phyloP scores from a whole-genome alignment of 2,888 invertebrate species.

The Cephus rjabovi region DNA sequence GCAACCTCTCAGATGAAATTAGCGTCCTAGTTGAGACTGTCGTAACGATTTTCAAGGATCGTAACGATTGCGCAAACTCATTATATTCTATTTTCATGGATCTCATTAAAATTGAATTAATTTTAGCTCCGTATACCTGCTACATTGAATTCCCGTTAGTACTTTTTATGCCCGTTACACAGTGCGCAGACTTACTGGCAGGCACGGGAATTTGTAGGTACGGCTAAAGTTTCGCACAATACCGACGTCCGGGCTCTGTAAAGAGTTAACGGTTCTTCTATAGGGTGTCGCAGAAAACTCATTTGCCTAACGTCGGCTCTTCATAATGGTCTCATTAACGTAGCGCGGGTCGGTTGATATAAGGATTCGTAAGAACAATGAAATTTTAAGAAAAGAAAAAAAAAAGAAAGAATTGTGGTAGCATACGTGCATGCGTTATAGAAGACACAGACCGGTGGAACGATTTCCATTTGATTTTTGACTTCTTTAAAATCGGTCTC shows the following conservation, averaged over 20 bases:
- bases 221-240: not conserved
- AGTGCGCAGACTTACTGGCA: not conserved
- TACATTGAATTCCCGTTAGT: not conserved
- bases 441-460: not conserved
- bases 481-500: not conserved
- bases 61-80: not conserved
- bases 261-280: not conserved
- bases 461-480: not conserved
- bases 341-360: not conserved
- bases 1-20: not conserved
- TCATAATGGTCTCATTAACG: not conserved
- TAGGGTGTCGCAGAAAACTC: not conserved
- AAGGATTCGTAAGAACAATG: not conserved
- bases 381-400: not conserved
- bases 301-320: not conserved
- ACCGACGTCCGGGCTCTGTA: not conserved
- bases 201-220: not conserved
- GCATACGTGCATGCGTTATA: not conserved
- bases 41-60: not conserved
- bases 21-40: not conserved
- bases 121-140: not conserved
- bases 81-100: not conserved
- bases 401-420: not conserved
- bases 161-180: not conserved
- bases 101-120: not conserved